A percentile compares a stretch with the other conserved stretches of the same genome.
phyloP scores from a whole-genome alignment of 2,797 vertebrate species.

The Poeciliopsis turneri region DNA sequence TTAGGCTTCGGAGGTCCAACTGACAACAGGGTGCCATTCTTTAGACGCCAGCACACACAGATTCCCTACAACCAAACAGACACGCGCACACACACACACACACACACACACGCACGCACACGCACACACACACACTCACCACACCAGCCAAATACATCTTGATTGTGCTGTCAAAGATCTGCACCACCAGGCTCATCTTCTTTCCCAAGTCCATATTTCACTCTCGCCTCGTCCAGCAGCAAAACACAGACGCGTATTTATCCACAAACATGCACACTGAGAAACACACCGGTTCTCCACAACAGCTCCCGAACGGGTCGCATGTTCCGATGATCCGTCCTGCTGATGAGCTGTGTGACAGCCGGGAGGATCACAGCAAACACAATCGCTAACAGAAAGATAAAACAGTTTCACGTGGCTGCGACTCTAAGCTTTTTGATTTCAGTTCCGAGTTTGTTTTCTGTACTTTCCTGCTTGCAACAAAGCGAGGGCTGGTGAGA shows the following conservation, averaged over 20 bases:
- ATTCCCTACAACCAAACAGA: conserved; percentile 27
- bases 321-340: conserved; percentile 37
- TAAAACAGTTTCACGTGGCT: conserved; percentile 25
- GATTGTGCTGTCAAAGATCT: conserved; percentile 86
- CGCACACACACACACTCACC: conserved; percentile 38
- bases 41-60: conserved; percentile 50
- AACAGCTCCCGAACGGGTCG: conserved; percentile 35
- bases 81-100: conserved; percentile 22
- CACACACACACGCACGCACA: conserved; percentile 28
- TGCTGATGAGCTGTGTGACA: conserved; percentile 49
- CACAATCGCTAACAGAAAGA: conserved; percentile 38
- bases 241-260: conserved; percentile 23
- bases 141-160: conserved; percentile 87
- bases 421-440: neutral
- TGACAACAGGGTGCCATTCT: conserved; percentile 19
- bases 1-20: conserved; percentile 34
- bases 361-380: conserved; percentile 36
- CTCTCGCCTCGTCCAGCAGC: conserved; percentile 59
- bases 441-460: neutral
- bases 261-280: conserved; percentile 25
- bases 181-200: conserved; percentile 67
- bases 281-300: conserved; percentile 2
- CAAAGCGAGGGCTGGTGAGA: neutral
- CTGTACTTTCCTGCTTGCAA: neutral
- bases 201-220: conserved; percentile 72